phyloP scores from a whole-genome alignment of 2,888 invertebrate species.

The Thereva nobilitata region DNA sequence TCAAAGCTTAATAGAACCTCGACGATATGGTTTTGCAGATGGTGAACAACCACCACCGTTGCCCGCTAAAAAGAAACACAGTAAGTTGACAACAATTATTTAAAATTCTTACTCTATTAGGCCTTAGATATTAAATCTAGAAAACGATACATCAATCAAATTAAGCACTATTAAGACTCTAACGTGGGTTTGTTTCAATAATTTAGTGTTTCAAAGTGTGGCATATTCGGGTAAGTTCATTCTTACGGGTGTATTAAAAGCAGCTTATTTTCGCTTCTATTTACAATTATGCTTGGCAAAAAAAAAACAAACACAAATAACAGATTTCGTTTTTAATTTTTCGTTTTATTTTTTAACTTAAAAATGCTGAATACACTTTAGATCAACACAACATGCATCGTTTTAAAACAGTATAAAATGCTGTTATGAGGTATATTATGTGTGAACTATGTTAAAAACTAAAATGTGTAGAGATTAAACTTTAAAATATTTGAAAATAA shows the following conservation, averaged over 20 bases:
- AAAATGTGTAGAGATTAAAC: no score
- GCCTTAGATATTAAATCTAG: conserved; percentile 40
- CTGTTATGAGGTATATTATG: no score
- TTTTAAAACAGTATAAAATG: no score
- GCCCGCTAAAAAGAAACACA: conserved; percentile 92
- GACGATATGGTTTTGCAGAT: conserved; percentile 47
- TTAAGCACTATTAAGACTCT: conserved; percentile 52
- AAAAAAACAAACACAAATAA: conserved; percentile 7
- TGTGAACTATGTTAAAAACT: no score
- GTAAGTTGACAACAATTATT: conserved; percentile 67
- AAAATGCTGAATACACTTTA: no score
- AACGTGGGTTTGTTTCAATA: conserved; percentile 57
- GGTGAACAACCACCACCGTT: conserved; percentile 83
- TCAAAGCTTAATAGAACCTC: conserved; percentile 54
- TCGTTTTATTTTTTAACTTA: no score
- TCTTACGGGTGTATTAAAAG: conserved; percentile 15
- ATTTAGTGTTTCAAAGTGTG: conserved; percentile 92
- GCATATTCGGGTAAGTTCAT: conserved; percentile 86
- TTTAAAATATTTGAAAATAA: no score
- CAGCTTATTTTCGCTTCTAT: conserved; percentile 3
- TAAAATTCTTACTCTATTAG: conserved; percentile 29
- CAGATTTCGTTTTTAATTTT: no score
- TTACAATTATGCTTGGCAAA: conserved; percentile 20
- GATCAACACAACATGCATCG: no score
- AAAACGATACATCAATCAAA: conserved; percentile 52